Evolutionary conservation across 2,797 vertebrate species (phyloP).

Genomic region (Melanotaenia boesemani): DNA sequence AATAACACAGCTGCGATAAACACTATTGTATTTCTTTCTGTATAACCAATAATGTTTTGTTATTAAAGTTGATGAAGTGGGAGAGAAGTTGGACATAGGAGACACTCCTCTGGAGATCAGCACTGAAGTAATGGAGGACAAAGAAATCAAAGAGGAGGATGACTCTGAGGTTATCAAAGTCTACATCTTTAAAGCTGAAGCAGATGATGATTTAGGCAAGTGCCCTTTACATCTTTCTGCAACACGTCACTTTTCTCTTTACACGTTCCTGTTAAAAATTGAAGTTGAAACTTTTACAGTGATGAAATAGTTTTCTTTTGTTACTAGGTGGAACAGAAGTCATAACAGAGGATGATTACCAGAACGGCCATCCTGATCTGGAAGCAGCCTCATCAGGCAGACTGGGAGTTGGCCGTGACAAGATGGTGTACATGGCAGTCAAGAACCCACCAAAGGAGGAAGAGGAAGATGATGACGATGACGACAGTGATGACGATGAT

Average conservation of each 20-base stretch:
- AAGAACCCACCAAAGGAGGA: conserved; percentile 95
- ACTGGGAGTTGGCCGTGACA: conserved; percentile 91
- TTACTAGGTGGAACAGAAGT: conserved; percentile 95
- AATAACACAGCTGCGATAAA: neutral
- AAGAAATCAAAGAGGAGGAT: conserved; percentile 93
- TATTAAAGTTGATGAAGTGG: conserved; percentile 95
- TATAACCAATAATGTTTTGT: conserved; percentile 28
- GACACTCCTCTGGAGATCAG: conserved; percentile 95
- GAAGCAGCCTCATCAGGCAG: conserved; percentile 91
- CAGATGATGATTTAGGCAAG: conserved; percentile 97
- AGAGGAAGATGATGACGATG: conserved; percentile 76
- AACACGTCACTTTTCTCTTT: neutral
- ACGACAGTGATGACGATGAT: conserved; percentile 68
- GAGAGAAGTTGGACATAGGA: conserved; percentile 96
- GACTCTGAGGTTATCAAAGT: conserved; percentile 99
- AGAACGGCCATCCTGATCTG: conserved; percentile 93
- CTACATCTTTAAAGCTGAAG: conserved; percentile 99
- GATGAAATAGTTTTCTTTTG: conserved; percentile 2
- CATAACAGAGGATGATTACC: conserved; percentile 96
- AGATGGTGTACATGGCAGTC: conserved; percentile 99
- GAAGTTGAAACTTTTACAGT: neutral
- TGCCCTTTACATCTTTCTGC: conserved; percentile 1
- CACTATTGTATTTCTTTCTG: conserved; percentile 2
- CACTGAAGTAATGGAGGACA: conserved; percentile 92
- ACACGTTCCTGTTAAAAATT: neutral